Conservation (phyloP, 1,140 invertebrate genomes). For the Drosophila neocordata region DNA sequence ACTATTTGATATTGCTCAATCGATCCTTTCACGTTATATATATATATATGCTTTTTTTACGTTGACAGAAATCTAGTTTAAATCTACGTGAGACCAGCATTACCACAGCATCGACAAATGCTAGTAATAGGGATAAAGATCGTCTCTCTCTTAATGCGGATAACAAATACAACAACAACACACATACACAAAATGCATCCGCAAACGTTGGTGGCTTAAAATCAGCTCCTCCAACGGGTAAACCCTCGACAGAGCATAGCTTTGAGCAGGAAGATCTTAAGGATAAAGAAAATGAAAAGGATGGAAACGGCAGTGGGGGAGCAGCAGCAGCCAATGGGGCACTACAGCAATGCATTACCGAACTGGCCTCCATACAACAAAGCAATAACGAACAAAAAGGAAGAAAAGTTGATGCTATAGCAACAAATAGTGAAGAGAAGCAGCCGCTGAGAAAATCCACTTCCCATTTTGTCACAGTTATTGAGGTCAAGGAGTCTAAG, state of each 20-base stretch:
- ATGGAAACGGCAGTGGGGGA: slow-evolving; percentile 21
- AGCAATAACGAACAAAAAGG: slow-evolving; percentile 54
- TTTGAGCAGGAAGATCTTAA: slow-evolving; percentile 75
- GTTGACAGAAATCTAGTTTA: slow-evolving; percentile 73
- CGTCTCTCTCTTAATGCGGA: slow-evolving; percentile 76
- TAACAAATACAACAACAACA: slow-evolving; percentile 81
- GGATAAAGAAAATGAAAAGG: slow-evolving; percentile 78
- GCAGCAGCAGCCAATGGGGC: slow-evolving; percentile 59
- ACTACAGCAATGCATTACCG: slow-evolving; percentile 86
- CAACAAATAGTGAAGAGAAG: slow-evolving; percentile 5
- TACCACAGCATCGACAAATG: slow-evolving; percentile 28
- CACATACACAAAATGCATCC: slow-evolving; percentile 52
- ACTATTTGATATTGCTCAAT: too few relatives aligned
- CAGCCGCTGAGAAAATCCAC: slow-evolving; percentile 82
- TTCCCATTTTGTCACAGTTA: slow-evolving; percentile 93
- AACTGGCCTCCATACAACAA: slow-evolving; percentile 84
- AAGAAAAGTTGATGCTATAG: slow-evolving; percentile 4
- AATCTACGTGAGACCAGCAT: slow-evolving; percentile 74
- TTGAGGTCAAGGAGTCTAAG: slow-evolving; percentile 89
- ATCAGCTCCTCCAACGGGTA: slow-evolving; percentile 51
- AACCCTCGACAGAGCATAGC: slow-evolving; percentile 59
- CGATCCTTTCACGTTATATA: too few relatives aligned
- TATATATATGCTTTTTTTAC: not conserved
- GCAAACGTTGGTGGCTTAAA: slow-evolving; percentile 29
- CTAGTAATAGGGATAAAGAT: slow-evolving; percentile 65